These are phyloP conservation scores for Excalfactoria chinensis DNA, from an alignment of 2,113 vertebrate genomes.

Conservation along the genomic window DNA sequence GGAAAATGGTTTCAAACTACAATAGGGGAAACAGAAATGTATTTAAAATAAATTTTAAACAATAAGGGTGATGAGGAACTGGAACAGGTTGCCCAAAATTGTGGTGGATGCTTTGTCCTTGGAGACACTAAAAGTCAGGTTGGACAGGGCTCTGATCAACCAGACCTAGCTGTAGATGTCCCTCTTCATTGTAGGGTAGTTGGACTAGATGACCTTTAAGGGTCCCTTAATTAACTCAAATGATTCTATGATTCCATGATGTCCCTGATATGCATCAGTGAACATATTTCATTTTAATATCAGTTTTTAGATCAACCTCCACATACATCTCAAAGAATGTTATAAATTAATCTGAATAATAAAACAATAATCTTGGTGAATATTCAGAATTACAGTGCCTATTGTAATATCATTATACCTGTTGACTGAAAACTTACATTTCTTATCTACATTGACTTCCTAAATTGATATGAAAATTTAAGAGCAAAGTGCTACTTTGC, in stretches of 20 bases:
- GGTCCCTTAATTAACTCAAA: not conserved
- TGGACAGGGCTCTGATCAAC: not conserved
- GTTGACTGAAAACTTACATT: constrained; percentile 1
- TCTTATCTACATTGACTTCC: not conserved
- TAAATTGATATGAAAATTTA: not conserved
- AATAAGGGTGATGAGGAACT: not conserved
- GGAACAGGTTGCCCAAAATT: not conserved
- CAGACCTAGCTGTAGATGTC: not conserved
- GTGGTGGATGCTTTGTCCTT: not conserved
- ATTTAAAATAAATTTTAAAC: not conserved
- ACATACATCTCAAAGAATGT: constrained; percentile 38
- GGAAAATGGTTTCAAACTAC: too few relatives aligned
- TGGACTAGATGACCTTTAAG: not conserved
- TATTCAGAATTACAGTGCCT: constrained; percentile 15
- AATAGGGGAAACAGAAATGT: not conserved
- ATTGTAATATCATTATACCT: constrained; percentile 41
- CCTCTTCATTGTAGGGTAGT: not conserved
- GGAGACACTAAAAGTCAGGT: not conserved
- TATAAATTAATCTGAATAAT: constrained; percentile 67
- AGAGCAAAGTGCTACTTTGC: not conserved
- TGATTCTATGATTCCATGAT: not conserved
- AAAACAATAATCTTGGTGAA: constrained; percentile 50
- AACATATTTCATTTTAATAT: constrained; percentile 60
- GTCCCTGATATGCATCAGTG: constrained; percentile 30
- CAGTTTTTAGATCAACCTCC: constrained; percentile 58